Evolutionary conservation across 1,140 invertebrate genomes (phyloP), one percentile per base, ranked within the genome.

Genomic region (Stegodyphus mimosarum): DNA sequence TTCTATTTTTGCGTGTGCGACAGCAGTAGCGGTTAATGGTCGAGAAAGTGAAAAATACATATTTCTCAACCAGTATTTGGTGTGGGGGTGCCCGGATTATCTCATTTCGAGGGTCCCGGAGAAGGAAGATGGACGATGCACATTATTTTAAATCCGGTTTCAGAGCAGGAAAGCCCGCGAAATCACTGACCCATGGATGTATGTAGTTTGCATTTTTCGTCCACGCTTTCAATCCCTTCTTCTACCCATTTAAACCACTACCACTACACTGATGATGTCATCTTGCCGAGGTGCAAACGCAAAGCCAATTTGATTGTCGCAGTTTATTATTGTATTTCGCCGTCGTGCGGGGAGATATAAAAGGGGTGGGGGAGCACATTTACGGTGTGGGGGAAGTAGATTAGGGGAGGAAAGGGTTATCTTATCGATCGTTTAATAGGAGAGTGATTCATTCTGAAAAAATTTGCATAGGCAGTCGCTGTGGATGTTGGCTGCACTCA

Each of bases 301-400:
- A 63, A 72, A 83, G 79, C 71, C 81, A 84, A 84, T 84, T 84
- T 84, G 81, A 84, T 84, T 84, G 81, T 84, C 81, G 81, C 73
- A 75, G 72, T 84, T 84, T 84, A 84, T 84, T 84, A 84, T 84
- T 84, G 69, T 84, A 84, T 84, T 84, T 84, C 81, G 66, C 60
- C 66, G 79, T 52, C 15, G 64, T 63, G 73, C n/a, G 11, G 80
- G 71, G 49, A 69, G 81, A 84, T 84, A 75, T 75, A 84, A 84
- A 84, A 84, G 81, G 17, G 72, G 50, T 9, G 70, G 72, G 70
- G 70, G 63, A 15, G 15, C 9, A 60, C 15, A 11, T 11, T 15
- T 9, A 9, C 55, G 55, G 13, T 55, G 48, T 49, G 69, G 53
- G 71, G 80, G 55, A 53, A 53, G 64, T 53, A 84, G 73, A 84